phyloP scores from a whole-genome alignment of 1,140 invertebrate species.

The Drosophila yakuba region DNA sequence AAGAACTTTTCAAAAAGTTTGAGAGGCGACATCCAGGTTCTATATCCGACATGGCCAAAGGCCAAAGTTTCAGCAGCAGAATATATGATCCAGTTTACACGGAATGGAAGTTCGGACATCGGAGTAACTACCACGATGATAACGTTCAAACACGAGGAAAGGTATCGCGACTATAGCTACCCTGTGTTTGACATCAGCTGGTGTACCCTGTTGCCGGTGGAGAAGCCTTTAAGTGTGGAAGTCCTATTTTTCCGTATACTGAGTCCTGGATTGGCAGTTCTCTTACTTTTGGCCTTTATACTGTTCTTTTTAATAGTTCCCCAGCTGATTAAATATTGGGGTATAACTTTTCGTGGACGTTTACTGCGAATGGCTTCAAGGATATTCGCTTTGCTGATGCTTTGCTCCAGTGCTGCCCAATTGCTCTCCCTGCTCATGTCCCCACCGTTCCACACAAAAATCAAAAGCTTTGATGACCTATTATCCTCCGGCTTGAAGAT shows the following conservation, averaged over 20 bases:
- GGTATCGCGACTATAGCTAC: conserved; percentile 42
- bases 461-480: conserved; percentile 54
- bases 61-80: background rate
- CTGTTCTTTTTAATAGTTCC: conserved; percentile 4
- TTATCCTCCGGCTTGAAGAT: conserved; percentile 49
- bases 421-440: conserved; percentile 33
- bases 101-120: conserved; percentile 51
- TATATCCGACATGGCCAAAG: conserved; percentile 18
- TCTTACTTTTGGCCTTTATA: conserved; percentile 6
- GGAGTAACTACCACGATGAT: conserved; percentile 23
- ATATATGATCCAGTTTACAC: conserved; percentile 43
- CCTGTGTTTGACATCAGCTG: conserved; percentile 33
- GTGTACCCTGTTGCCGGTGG: conserved; percentile 62
- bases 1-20: conserved; percentile 24
- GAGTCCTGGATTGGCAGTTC: background rate
- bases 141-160: background rate
- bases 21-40: background rate
- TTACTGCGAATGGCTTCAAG: background rate
- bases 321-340: background rate
- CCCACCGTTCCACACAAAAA: conserved; percentile 10
- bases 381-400: conserved; percentile 11
- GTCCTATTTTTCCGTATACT: conserved; percentile 27
- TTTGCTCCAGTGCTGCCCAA: conserved; percentile 44
- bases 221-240: conserved; percentile 13
- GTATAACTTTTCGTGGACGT: background rate